Evolutionary conservation across 2,113 vertebrate species (phyloP), one percentile per base, ranked within the genome.

Genomic region (Sander lucioperca): DNA sequence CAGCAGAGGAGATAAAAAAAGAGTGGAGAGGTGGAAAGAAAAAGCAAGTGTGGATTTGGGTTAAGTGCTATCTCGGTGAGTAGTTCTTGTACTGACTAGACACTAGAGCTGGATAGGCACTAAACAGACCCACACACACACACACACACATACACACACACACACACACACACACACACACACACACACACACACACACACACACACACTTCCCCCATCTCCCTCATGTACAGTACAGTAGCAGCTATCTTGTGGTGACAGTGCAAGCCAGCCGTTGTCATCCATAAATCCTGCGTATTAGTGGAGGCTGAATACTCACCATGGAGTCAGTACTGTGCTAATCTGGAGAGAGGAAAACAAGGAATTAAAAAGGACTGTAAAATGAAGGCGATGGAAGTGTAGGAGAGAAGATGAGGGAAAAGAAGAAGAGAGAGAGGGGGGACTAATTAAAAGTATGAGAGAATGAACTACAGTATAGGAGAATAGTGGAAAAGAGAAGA

Each of bases 221-320:
- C 78, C 21, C 73, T 68, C 45, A 36, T 82, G 75, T 89, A 83
- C 64, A 65, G 79, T 87, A 84, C 71, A 78, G 80, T 61, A 64
- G 77, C 50, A 64, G 77, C 50, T 83, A 72, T 90, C 74, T 79
- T 68, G 56, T 75, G 47, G 80, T 86, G 82, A 88, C 84, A 82
- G 80, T 39, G 51, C 61, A 74, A 83, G 77, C 61, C 82, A 76
- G 51, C 51, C 65, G 78, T 88, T 80, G 88, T 90, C 80, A 82
- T 80, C 80, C 82, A 81, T 78, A 89, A 91, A 91, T 83, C 90
- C 89, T n/a, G 23, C 69, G 80, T 68, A 86, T 91, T 85, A 91
- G 76, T 69, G 74, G 76, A 73, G 79, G 23, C 61, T 85, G 90
- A 83, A 62, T 76, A 56, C 69, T 82, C 64, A 45, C 48, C 56